Conservation (phyloP, 2,888 invertebrate genomes). For the Lacanobia oleracea region DNA sequence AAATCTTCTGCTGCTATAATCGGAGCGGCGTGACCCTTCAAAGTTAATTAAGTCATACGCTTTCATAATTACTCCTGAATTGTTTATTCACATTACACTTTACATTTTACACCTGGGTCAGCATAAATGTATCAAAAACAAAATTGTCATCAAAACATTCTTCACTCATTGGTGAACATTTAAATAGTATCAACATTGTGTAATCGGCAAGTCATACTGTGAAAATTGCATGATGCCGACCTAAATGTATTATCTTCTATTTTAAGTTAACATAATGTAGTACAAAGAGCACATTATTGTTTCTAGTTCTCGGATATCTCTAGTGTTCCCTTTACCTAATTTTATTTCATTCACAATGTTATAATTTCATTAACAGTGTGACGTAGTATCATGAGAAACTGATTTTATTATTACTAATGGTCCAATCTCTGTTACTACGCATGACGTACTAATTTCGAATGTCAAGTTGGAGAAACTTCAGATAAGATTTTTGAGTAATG, state of each 20-base stretch:
- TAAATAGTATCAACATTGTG: slow-evolving; percentile 66
- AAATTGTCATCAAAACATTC: slow-evolving; percentile 54
- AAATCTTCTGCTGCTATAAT: slow-evolving; percentile 11
- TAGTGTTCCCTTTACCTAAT: slow-evolving; percentile 57
- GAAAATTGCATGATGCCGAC: slow-evolving; percentile 80
- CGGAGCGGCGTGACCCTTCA: slow-evolving; percentile 35
- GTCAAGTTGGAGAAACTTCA: not conserved
- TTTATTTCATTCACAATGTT: slow-evolving; percentile 57
- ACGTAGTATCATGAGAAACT: not conserved
- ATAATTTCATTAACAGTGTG: slow-evolving; percentile 50
- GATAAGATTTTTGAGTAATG: not conserved
- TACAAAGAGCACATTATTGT: slow-evolving; percentile 77
- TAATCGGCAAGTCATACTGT: slow-evolving; percentile 70
- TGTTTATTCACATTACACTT: slow-evolving; percentile 60
- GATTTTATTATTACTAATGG: slow-evolving; percentile 6
- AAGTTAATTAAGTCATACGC: slow-evolving; percentile 46
- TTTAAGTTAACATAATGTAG: slow-evolving; percentile 67
- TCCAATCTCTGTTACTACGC: not conserved
- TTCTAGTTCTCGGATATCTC: slow-evolving; percentile 58
- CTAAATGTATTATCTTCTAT: slow-evolving; percentile 75
- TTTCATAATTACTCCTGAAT: slow-evolving; percentile 65
- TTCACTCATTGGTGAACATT: slow-evolving; percentile 58
- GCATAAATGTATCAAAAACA: slow-evolving; percentile 56
- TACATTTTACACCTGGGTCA: slow-evolving; percentile 64
- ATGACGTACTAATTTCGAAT: not conserved